Evolutionary conservation across 2,113 vertebrate genomes (phyloP).

Genomic region (Boleophthalmus pectinirostris): DNA sequence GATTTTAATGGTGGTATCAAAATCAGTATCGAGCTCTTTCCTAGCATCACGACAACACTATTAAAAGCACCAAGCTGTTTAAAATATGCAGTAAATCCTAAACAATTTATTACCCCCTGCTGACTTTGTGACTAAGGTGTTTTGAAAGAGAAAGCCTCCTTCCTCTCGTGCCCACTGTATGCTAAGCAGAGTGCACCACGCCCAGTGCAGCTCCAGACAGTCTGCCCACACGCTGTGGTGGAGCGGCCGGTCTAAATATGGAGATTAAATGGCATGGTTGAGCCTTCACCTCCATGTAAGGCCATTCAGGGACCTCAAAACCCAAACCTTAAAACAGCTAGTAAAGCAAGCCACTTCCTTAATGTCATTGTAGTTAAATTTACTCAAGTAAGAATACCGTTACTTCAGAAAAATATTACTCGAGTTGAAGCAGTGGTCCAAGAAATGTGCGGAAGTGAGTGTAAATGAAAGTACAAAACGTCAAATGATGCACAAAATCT

Average conservation of each 20-base stretch:
- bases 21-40: background rate
- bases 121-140: conserved; percentile 35
- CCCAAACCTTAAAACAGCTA: conserved; percentile 69
- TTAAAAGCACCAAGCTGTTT: background rate
- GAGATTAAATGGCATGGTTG: conserved; percentile 71
- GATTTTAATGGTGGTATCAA: background rate
- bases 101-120: conserved; percentile 15
- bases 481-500: too few relatives aligned
- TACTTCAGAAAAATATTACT: background rate
- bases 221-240: conserved; percentile 72
- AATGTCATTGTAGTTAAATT: conserved; percentile 42
- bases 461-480: too few relatives aligned
- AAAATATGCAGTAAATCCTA: background rate
- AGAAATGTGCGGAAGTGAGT: too few relatives aligned
- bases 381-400: background rate
- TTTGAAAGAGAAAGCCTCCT: conserved; percentile 39
- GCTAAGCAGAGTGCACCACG: conserved; percentile 52
- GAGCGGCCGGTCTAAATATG: conserved; percentile 78
- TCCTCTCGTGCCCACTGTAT: conserved; percentile 45
- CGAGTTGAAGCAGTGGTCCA: background rate
- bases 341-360: conserved; percentile 70
- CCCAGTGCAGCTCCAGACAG: conserved; percentile 73
- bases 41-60: background rate
- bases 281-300: conserved; percentile 66
- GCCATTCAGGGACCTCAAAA: conserved; percentile 63